These are phyloP conservation scores for Plusia festucae DNA, from an alignment of 2,888 invertebrate species.

Conservation along the genomic window DNA sequence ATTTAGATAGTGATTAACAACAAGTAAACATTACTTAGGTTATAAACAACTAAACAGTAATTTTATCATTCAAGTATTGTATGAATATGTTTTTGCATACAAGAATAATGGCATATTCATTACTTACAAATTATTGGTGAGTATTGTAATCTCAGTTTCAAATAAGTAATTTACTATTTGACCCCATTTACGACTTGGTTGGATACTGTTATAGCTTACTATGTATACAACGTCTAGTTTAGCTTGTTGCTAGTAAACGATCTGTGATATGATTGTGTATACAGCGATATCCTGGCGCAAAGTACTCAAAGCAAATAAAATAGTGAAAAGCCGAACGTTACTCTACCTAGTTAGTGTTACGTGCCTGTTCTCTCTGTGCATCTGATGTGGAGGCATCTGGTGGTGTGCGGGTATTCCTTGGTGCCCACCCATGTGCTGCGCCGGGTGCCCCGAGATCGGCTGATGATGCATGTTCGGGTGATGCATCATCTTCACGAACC, in stretches of 20 bases:
- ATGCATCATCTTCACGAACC: slow-evolving; percentile 86
- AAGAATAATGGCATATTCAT: slow-evolving; percentile 10
- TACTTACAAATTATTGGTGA: neutral
- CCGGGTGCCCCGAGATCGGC: slow-evolving; percentile 87
- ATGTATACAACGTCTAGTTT: slow-evolving; percentile 10
- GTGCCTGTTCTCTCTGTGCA: slow-evolving; percentile 91
- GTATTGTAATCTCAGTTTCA: slow-evolving; percentile 14
- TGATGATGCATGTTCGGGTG: slow-evolving; percentile 90
- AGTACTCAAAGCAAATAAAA: slow-evolving; percentile 70
- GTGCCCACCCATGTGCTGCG: slow-evolving; percentile 84
- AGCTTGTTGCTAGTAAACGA: slow-evolving; percentile 31
- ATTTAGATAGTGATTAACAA: slow-evolving; percentile 18
- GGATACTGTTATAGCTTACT: slow-evolving; percentile 21
- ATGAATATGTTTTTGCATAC: neutral
- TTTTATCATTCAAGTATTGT: neutral
- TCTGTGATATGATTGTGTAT: slow-evolving; percentile 45
- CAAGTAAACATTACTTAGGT: slow-evolving; percentile 43
- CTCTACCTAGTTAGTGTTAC: slow-evolving; percentile 86
- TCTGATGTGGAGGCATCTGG: slow-evolving; percentile 91
- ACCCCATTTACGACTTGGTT: slow-evolving; percentile 40
- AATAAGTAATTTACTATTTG: slow-evolving; percentile 32
- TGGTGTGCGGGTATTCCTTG: slow-evolving; percentile 88
- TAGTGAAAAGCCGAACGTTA: slow-evolving; percentile 79
- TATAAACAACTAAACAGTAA: slow-evolving; percentile 35
- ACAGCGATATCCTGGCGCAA: slow-evolving; percentile 48